Evolutionary conservation across 1,140 invertebrate species (phyloP), one percentile per base, ranked within the genome.

Genomic region (Drosophila sulfurigaster): DNA sequence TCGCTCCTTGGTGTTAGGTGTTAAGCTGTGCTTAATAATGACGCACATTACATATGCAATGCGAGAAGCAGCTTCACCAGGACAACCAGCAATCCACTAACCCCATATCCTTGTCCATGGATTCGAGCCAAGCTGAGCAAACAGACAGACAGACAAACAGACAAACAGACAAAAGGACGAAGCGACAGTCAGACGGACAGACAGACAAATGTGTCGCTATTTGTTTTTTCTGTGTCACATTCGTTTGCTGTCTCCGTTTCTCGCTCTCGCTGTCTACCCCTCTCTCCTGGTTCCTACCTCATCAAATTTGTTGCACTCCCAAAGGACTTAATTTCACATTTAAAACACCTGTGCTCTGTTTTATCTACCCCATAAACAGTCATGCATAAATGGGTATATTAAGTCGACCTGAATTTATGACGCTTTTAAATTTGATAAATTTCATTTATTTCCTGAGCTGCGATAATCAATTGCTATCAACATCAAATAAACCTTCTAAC

Each of bases 1-100:
- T 10, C 60, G 10, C 45, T 32, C 35, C n/a, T 30, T 16, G 16
- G 16, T 11, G 16, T 65, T 71, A 78, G 54, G 73, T 78, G 79
- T 78, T 80, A 79, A 82, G 72, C 73, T 78, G 59, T 81, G 76
- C 77, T 89, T 89, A 62, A 80, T 83, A 78, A 80, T 83, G 82
- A 80, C 69, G 72, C 43, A 81, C 67, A 86, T 87, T 86, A 79
- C 82, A 87, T 79, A 86, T 86, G 82, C 82, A 76, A 74, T 78
- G 63, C 60, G 79, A 77, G 72, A 67, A 54, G 64, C 62, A 67
- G 67, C 41, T 78, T 68, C n/a, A 35, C 63, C 64, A 49, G 51
- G 46, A 65, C 43, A 32, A n/a, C 6, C 49, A 49, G 49, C 48
- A 45, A 54, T 38, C 45, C 11, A 48, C 56, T 54, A 52, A 54